Conservation (phyloP, 2,797 vertebrate species). For the Sternotherus odoratus region DNA sequence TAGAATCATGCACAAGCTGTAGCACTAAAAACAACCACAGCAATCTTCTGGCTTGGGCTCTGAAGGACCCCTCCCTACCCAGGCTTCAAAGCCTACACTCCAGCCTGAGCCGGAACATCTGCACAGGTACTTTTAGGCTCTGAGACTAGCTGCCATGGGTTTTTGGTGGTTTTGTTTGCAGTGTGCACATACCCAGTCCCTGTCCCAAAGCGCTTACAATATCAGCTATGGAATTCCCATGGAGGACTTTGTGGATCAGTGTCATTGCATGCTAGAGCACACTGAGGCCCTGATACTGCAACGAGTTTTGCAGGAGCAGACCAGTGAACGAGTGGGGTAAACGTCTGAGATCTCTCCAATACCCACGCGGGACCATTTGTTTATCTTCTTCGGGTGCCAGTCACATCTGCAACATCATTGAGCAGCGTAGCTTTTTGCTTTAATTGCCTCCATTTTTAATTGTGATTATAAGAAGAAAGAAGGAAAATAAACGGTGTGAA, state of each 20-base stretch:
- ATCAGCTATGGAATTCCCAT: not conserved
- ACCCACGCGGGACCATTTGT: not conserved
- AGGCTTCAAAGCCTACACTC: not conserved
- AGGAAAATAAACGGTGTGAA: not conserved
- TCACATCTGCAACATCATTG: not conserved
- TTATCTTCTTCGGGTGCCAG: not conserved
- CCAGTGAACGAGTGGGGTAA: not conserved
- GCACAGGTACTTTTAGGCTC: not conserved
- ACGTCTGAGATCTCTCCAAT: not conserved
- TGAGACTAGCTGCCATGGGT: not conserved
- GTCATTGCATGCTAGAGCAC: not conserved
- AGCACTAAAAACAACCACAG: not conserved
- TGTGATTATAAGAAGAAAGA: conserved; percentile 25
- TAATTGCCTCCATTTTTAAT: conserved; percentile 40
- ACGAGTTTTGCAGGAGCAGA: not conserved
- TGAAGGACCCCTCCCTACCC: not conserved
- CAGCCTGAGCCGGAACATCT: not conserved
- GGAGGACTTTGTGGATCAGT: not conserved
- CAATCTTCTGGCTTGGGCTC: not conserved
- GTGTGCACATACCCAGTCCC: not conserved
- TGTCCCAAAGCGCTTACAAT: not conserved
- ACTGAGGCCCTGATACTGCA: not conserved
- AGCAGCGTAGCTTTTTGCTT: conserved; percentile 28
- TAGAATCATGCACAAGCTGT: not conserved
- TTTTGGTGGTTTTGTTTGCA: not conserved